A percentile compares a stretch with the other conserved stretches of the same genome.
These are phyloP conservation scores for Apolygus lucorum DNA, from an alignment of 1,140 invertebrate genomes.

Conservation along the genomic window DNA sequence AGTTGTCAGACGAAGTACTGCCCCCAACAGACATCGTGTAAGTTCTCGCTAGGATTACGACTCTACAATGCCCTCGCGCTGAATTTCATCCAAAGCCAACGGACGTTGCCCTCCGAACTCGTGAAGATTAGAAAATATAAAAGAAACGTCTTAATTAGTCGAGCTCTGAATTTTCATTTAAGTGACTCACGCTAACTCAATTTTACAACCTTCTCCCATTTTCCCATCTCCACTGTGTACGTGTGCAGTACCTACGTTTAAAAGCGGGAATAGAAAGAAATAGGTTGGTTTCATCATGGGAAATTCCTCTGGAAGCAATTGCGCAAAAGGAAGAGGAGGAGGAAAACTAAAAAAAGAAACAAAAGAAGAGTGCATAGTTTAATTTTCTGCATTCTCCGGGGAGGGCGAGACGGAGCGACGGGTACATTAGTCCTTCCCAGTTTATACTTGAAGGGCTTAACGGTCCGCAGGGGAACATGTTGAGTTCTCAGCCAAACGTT, in stretches of 20 bases:
- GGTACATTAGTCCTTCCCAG: neutral
- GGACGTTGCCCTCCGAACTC: too few relatives aligned
- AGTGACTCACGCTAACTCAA: neutral
- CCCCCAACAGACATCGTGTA: too few relatives aligned
- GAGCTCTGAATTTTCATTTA: too few relatives aligned
- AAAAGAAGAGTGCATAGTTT: neutral
- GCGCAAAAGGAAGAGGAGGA: neutral
- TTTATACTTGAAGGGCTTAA: neutral
- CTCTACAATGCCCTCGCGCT: too few relatives aligned
- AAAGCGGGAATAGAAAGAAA: neutral
- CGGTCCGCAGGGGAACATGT: neutral
- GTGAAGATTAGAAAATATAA: too few relatives aligned
- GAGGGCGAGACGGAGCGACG: neutral
- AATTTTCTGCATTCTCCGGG: neutral
- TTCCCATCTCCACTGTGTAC: neutral
- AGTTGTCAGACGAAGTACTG: too few relatives aligned
- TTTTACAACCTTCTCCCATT: neutral
- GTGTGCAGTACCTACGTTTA: neutral
- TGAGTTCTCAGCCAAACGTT: neutral
- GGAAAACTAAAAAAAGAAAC: neutral
- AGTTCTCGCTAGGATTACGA: too few relatives aligned
- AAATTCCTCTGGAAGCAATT: neutral
- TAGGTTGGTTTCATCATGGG: neutral
- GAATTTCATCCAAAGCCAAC: too few relatives aligned
- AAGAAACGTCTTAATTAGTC: too few relatives aligned